phyloP scores from a whole-genome alignment of 2,797 vertebrate species.

The Miichthys miiuy region DNA sequence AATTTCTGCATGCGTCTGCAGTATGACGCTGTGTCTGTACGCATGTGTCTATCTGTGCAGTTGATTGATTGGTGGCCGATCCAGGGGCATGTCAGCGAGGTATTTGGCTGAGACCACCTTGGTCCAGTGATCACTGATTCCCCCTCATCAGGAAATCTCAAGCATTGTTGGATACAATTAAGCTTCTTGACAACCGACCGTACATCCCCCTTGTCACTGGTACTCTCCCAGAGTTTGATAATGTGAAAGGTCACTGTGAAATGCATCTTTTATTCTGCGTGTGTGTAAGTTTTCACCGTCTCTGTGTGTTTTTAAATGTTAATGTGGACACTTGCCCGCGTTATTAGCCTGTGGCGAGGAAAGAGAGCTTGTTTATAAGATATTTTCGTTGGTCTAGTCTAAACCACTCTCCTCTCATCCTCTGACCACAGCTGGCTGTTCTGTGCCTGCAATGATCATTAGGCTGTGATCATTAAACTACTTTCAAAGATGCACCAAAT shows the following conservation, averaged over 20 bases:
- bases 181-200: constrained; percentile 8
- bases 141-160: constrained; percentile 21
- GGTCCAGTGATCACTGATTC: constrained; percentile 37
- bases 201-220: not conserved
- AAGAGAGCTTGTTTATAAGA: constrained; percentile 38
- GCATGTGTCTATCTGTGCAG: not conserved
- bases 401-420: constrained; percentile 14
- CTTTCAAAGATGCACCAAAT: constrained; percentile 10
- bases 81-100: constrained; percentile 3
- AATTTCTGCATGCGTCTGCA: not conserved
- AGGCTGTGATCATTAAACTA: constrained; percentile 10
- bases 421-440: constrained; percentile 18
- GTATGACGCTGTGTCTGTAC: not conserved
- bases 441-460: constrained; percentile 19
- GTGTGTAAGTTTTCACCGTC: not conserved
- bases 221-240: not conserved
- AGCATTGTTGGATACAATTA: constrained; percentile 17
- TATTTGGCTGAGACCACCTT: constrained; percentile 23
- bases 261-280: not conserved
- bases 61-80: constrained; percentile 31
- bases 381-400: constrained; percentile 13
- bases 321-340: constrained; percentile 18
- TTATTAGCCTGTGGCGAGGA: constrained; percentile 16
- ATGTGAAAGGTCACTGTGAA: constrained; percentile 21
- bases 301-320: constrained; percentile 32